These are phyloP conservation scores for Manis javanica DNA, from an alignment of 2,797 vertebrate genomes.

Conservation along the genomic window DNA sequence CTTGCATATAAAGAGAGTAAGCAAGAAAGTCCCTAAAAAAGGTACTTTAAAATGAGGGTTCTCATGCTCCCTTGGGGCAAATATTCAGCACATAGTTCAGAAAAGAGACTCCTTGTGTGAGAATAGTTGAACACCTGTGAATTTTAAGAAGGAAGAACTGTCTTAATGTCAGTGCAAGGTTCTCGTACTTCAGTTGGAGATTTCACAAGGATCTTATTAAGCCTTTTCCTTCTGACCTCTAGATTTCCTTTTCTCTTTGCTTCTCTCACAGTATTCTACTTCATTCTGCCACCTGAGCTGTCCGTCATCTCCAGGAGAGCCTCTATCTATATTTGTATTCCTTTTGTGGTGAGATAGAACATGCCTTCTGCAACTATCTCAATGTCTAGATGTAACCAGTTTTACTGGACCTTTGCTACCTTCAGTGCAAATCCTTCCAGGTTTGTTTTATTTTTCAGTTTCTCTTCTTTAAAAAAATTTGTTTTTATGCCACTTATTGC, in stretches of 20 bases:
- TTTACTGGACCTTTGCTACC: not conserved
- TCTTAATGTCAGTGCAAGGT: not conserved
- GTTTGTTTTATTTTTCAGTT: conserved; percentile 14
- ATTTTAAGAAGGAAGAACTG: not conserved
- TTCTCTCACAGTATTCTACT: not conserved
- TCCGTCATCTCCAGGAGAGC: not conserved
- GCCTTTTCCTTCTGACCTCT: not conserved
- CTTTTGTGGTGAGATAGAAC: not conserved
- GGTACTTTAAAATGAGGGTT: not conserved
- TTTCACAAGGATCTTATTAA: not conserved
- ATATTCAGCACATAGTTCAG: not conserved
- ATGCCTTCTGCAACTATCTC: not conserved
- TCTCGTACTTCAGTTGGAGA: not conserved
- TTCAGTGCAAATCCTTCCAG: not conserved
- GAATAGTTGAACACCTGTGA: not conserved
- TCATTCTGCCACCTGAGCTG: not conserved
- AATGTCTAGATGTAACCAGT: not conserved
- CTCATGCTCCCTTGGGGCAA: not conserved
- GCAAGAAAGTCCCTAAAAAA: not conserved
- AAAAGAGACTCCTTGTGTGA: not conserved
- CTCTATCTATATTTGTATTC: not conserved
- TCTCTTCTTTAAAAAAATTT: not conserved
- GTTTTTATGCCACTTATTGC: not conserved
- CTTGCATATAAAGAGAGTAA: not conserved
- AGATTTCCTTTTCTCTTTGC: not conserved